phyloP scores from a whole-genome alignment of 1,140 invertebrate species.

The Drosophila sucinea region DNA sequence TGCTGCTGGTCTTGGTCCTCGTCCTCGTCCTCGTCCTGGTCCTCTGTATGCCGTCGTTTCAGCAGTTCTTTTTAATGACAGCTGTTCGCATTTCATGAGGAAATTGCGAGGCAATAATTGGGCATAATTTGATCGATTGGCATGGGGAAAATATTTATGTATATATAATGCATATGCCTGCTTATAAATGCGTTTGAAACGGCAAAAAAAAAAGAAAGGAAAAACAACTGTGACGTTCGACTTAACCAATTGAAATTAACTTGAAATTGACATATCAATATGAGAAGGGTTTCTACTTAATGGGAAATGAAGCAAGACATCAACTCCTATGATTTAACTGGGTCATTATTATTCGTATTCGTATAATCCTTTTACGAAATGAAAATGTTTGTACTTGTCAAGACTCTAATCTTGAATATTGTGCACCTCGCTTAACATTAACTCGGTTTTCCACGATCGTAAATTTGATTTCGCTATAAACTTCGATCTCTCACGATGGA shows the following conservation, averaged over 20 bases:
- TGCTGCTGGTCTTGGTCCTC: too few relatives aligned
- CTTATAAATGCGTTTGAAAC: background rate
- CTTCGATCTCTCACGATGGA: too few relatives aligned
- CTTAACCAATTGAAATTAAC: background rate
- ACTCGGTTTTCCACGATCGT: too few relatives aligned
- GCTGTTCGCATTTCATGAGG: slow-evolving; percentile 50
- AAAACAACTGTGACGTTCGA: background rate
- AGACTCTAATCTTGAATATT: too few relatives aligned
- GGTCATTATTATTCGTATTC: too few relatives aligned
- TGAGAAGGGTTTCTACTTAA: background rate
- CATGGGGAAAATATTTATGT: background rate
- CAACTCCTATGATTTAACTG: too few relatives aligned
- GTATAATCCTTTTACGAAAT: too few relatives aligned
- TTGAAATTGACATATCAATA: background rate
- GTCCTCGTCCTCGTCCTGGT: too few relatives aligned
- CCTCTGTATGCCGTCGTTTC: background rate
- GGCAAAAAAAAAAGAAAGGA: background rate
- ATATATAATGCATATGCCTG: slow-evolving; percentile 1
- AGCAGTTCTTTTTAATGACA: slow-evolving; percentile 49
- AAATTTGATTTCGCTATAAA: too few relatives aligned
- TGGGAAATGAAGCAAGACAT: background rate
- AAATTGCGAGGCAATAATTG: slow-evolving; percentile 47
- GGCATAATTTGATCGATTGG: slow-evolving; percentile 63
- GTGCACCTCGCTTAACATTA: too few relatives aligned
- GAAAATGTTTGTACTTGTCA: too few relatives aligned